Evolutionary conservation across 1,140 invertebrate species (phyloP), one percentile per base, ranked within the genome.

Genomic region (Condylostylus longicornis): DNA sequence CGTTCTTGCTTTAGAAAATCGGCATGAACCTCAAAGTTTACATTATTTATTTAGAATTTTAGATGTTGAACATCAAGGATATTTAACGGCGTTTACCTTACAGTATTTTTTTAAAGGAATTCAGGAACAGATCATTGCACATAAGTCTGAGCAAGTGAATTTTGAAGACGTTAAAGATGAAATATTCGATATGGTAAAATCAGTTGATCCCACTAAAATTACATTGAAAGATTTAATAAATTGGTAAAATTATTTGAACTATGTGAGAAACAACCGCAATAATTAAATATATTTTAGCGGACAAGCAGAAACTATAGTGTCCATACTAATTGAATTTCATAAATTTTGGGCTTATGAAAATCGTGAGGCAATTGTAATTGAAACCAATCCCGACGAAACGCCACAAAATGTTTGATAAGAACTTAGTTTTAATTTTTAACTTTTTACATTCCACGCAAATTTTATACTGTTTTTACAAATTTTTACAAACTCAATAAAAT

Each of bases 101-200:
- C 86, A 90, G 53, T 96, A 83, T 61, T 97, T 96, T 59, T 95
- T 91, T 50, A 76, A 85, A 75, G 83, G 84, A 10, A 90, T 95
- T 45, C 82, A 91, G 63, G 81, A 90, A 42, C 82, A 90, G 61
- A 82, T 95, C 72, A 71, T 72, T 22, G 66, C 75, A 10, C 79
- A 88, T 58, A 81, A 78, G 9, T 82, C 85, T 39, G 84, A 90
- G 45, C 75, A 79, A 2, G 82, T 94, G 1, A 76, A 75, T 43
- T 95, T 96, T 63, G 79, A 90, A 45, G 88, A 96, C 67, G 82
- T 97, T 0, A 91, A 93, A 64, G 86, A 96, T 66, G 90, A 96
- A 66, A 89, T 97, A 47, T 96, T 95, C 67, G 91, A 97, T 64
- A 96, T 98, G 90, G 84, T 95, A 0, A 82, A 87, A 49, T 89